Base-by-base conservation (phyloP, 2,797 vertebrate species). In the Spatula versicolor region DNA sequence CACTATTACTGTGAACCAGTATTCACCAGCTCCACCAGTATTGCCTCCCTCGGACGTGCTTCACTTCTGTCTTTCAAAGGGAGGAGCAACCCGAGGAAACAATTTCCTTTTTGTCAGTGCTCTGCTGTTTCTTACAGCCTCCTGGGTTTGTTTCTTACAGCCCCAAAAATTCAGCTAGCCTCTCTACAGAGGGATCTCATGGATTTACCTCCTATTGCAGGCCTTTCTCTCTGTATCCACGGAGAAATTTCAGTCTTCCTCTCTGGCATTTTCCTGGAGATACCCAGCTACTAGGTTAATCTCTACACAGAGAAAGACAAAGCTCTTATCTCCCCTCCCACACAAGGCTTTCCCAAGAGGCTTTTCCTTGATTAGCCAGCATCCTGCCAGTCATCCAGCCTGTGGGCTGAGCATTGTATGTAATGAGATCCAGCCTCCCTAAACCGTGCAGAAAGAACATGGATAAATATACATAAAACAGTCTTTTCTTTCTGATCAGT, bases 301-400 rank as follows among this genome's bases (percentile, higher is more conserved):
- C 72, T 52, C 63, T 45, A 37, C 6, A 56, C 2, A 90, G n/a
- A 69, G 71, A 15, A 28, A 45, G 20, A 79, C 74, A 93, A 90
- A 92, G 11, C 9, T 28, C 77, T 83, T 69, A 92, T 52, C 67
- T 88, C 30, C n/a, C 13, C 55, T 84, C 67, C 67, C 77, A 88
- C 37, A 82, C n/a, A 74, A 41, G 41, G 46, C 39, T 78, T 88
- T 55, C 55, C 72, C 85, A 72, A 55, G 60, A 83, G 48, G 26
- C 21, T 83, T 33, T 33, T 81, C 35, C 83, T 52, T 54, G 26
- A 67, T 37, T 5, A 92, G n/a, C 8, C 59, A 79, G 59, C 33
- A 91, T 58, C n/a, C 56, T 67, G 22, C 17, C 37, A 76, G 59
- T n/a, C 21, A 15, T 26, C 30, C 25, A 86, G 45, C 33, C 66